These are phyloP conservation scores for Tachina lurida DNA, from an alignment of 2,888 invertebrate species.

Conservation along the genomic window DNA sequence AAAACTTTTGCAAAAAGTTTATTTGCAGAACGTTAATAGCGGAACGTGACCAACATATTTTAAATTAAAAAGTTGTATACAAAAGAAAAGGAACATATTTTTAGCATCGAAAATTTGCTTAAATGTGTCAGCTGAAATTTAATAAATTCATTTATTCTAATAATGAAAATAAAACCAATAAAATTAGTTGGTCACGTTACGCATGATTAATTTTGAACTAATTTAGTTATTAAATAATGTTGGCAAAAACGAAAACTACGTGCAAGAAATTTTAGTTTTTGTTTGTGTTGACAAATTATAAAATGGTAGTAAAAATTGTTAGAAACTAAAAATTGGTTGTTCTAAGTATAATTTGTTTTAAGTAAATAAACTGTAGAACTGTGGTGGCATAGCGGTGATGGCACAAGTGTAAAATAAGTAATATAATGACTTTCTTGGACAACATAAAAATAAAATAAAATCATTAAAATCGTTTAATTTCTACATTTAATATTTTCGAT, in stretches of 20 bases:
- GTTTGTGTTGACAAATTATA: slow-evolving; percentile 14
- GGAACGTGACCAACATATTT: slow-evolving; percentile 6
- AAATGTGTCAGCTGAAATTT: too few relatives aligned
- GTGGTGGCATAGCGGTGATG: neutral
- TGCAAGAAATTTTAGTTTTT: slow-evolving; percentile 50
- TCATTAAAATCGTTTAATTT: slow-evolving; percentile 45
- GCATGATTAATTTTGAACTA: slow-evolving; percentile 35
- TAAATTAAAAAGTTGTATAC: neutral
- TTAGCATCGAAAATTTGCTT: too few relatives aligned
- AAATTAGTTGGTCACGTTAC: slow-evolving; percentile 31
- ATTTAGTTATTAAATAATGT: neutral
- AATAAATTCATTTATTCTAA: too few relatives aligned
- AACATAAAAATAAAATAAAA: slow-evolving; percentile 35
- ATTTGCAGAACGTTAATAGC: neutral
- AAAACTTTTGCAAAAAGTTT: slow-evolving; percentile 1
- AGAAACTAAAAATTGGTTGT: slow-evolving; percentile 18
- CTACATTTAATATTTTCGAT: neutral
- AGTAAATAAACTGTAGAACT: slow-evolving; percentile 13
- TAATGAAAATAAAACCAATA: too few relatives aligned
- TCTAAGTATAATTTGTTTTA: slow-evolving; percentile 33
- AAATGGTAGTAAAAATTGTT: neutral
- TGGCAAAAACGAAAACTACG: slow-evolving; percentile 48
- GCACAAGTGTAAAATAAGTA: slow-evolving; percentile 4
- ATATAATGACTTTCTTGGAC: slow-evolving; percentile 11
- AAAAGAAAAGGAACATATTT: neutral